A percentile compares a stretch with the other conserved stretches of the same genome.
Evolutionary conservation across 2,797 vertebrate species (phyloP).

Genomic region (Taeniopygia guttata): DNA sequence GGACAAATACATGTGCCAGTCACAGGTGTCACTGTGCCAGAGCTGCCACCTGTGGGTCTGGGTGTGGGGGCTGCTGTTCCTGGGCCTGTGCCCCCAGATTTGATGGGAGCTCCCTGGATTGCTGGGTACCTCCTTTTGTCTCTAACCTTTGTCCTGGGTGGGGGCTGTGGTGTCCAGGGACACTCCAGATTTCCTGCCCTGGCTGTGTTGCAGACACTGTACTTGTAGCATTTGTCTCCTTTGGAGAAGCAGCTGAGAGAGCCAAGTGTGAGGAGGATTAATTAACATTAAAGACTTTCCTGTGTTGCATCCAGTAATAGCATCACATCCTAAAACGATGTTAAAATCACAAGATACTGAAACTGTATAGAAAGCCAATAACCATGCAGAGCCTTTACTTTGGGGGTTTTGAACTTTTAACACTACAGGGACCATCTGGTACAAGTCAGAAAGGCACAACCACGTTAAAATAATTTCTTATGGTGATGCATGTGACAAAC

Average conservation of each 20-base stretch:
- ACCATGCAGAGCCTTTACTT: neutral
- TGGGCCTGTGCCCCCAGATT: neutral
- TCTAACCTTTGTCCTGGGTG: neutral
- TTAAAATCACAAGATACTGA: neutral
- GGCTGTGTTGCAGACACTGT: neutral
- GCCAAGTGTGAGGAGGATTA: neutral
- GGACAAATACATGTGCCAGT: neutral
- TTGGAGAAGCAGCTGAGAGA: neutral
- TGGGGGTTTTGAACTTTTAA: conserved; percentile 14
- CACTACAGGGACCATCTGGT: neutral
- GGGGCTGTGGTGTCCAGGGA: neutral
- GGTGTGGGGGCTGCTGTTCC: neutral
- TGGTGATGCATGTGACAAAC: conserved; percentile 41
- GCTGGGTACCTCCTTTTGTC: neutral
- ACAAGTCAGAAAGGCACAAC: neutral
- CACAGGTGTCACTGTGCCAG: neutral
- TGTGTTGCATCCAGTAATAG: neutral
- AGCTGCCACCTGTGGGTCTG: neutral
- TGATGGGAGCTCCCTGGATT: neutral
- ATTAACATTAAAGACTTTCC: neutral
- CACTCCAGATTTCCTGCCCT: neutral
- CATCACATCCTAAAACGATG: neutral
- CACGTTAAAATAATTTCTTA: conserved; percentile 10
- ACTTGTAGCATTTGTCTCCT: neutral
- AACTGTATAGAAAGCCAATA: neutral